These are phyloP conservation scores for Pyrochroa serraticornis DNA, from an alignment of 2,888 invertebrate genomes.

Conservation along the genomic window DNA sequence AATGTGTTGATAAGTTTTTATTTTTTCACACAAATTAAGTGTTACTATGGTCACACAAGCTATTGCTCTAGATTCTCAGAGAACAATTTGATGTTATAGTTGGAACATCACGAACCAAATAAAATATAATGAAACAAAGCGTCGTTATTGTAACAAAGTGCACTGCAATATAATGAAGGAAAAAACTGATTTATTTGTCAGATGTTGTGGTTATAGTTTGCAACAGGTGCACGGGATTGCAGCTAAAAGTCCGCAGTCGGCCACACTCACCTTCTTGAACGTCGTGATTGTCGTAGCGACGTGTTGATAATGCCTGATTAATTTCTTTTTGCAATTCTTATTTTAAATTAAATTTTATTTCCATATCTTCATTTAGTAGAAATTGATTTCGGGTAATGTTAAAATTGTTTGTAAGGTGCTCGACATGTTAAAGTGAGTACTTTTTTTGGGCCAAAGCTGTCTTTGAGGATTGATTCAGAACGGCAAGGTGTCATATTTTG, in stretches of 20 bases:
- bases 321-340: too few species aligned
- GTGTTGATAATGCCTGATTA: neutral
- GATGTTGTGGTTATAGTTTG: slow-evolving; percentile 48
- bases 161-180: slow-evolving; percentile 47
- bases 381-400: slow-evolving; percentile 7
- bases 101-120: slow-evolving; percentile 26
- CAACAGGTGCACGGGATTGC: slow-evolving; percentile 50
- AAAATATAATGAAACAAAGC: slow-evolving; percentile 25
- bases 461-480: slow-evolving; percentile 23
- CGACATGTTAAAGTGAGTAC: too few species aligned
- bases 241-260: slow-evolving; percentile 43
- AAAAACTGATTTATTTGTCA: slow-evolving; percentile 51
- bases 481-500: slow-evolving; percentile 46
- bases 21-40: too few species aligned
- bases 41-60: too few species aligned
- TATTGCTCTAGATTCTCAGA: neutral
- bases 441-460: neutral
- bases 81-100: slow-evolving; percentile 18
- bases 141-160: slow-evolving; percentile 31
- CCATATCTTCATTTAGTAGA: slow-evolving; percentile 4
- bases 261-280: slow-evolving; percentile 29
- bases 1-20: too few species aligned
- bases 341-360: slow-evolving; percentile 1
- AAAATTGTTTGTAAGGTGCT: slow-evolving; percentile 15
- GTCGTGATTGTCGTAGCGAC: slow-evolving; percentile 3